These are phyloP conservation scores for Drosophila sechellia DNA, from an alignment of 1,140 invertebrate species.

Conservation along the genomic window DNA sequence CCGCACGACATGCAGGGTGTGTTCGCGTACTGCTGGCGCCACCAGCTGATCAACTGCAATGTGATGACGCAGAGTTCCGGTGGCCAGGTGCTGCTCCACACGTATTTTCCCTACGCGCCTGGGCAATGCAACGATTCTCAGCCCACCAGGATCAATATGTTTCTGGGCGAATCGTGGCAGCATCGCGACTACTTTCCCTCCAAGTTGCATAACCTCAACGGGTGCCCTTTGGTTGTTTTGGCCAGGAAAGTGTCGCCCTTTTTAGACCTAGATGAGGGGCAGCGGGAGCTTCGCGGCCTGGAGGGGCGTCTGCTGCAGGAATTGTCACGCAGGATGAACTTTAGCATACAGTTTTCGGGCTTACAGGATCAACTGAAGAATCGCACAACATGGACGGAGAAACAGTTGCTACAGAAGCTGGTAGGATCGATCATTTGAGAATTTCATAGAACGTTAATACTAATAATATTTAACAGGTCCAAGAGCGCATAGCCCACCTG, in stretches of 20 bases:
- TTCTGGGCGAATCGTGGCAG: conserved; percentile 37
- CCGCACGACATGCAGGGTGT: conserved; percentile 54
- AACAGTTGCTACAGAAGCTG: conserved; percentile 31
- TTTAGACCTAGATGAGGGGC: conserved; percentile 8
- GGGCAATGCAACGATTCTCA: conserved; percentile 15
- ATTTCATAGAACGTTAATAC: too few species aligned
- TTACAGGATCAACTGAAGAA: conserved; percentile 18
- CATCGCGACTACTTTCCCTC: conserved; percentile 48
- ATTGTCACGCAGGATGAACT: conserved; percentile 50
- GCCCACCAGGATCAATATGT: conserved; percentile 46
- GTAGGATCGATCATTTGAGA: conserved; percentile 3
- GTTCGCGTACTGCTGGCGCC: conserved; percentile 64
- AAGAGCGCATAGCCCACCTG: conserved; percentile 32
- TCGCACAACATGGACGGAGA: conserved; percentile 25
- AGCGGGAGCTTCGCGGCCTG: conserved; percentile 1
- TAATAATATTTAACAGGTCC: conserved; percentile 6
- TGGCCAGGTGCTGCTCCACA: conserved; percentile 55
- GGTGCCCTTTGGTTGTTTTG: conserved; percentile 45
- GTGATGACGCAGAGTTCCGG: conserved; percentile 57
- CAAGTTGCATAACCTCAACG: conserved; percentile 54
- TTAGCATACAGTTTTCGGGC: conserved; percentile 28
- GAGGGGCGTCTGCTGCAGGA: conserved; percentile 46
- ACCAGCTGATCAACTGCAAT: conserved; percentile 67
- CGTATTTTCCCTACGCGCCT: conserved; percentile 59
- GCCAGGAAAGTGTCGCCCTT: conserved; percentile 39